Conservation (phyloP, 1,140 invertebrate species). For the Physella acuta region DNA sequence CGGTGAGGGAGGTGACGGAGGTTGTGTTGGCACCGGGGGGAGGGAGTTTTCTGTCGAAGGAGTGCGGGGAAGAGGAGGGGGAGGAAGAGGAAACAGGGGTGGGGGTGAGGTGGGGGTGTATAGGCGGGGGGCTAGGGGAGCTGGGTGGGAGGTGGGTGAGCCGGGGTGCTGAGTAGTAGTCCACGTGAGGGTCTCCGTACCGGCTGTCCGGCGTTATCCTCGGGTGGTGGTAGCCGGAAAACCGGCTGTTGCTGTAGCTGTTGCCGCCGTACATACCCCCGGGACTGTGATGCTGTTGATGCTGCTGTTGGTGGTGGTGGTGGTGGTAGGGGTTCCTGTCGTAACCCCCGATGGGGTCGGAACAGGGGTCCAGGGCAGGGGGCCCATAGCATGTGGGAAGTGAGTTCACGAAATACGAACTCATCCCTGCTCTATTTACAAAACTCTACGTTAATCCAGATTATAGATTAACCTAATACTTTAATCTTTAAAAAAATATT, state of each 20-base stretch:
- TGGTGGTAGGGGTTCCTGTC: conserved; percentile 19
- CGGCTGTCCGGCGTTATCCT: background rate
- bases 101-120: conserved; percentile 7
- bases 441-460: too few species aligned
- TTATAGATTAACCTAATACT: too few species aligned
- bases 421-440: conserved; percentile 46
- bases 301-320: conserved; percentile 25
- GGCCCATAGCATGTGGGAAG: conserved; percentile 53
- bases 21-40: conserved; percentile 14
- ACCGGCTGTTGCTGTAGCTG: background rate
- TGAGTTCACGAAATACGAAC: conserved; percentile 57
- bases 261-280: background rate
- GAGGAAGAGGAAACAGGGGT: background rate
- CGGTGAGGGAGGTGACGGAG: conserved; percentile 15
- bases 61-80: conserved; percentile 11
- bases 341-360: conserved; percentile 39
- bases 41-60: conserved; percentile 12
- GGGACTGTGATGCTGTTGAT: conserved; percentile 6
- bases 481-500: too few species aligned
- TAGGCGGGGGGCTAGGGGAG: conserved; percentile 45
- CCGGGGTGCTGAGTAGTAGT: conserved; percentile 42
- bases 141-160: conserved; percentile 46
- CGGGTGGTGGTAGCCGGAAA: conserved; percentile 8
- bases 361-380: conserved; percentile 47
- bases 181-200: conserved; percentile 20